These are phyloP conservation scores for Tragelaphus oryx DNA, from an alignment of 2,797 vertebrate genomes.

Conservation along the genomic window DNA sequence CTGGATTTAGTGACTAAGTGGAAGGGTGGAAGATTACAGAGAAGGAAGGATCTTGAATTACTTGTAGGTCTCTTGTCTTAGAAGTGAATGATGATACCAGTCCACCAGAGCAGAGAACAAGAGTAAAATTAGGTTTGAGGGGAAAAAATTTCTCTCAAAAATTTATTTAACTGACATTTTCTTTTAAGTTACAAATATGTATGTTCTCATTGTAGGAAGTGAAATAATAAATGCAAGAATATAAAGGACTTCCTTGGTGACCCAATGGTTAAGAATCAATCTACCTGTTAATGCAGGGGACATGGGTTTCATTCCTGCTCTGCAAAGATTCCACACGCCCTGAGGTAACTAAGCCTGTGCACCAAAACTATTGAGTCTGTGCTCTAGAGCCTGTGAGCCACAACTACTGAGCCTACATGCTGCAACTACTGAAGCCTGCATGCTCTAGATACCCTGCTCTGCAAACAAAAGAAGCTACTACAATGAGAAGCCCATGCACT, in stretches of 20 bases:
- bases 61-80: not conserved
- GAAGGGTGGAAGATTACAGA: conserved; percentile 41
- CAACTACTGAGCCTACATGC: not conserved
- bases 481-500: not conserved
- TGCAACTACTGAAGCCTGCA: not conserved
- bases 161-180: not conserved
- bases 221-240: conserved; percentile 16
- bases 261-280: not conserved
- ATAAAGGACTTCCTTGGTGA: not conserved
- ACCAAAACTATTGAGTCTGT: not conserved
- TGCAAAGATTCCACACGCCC: not conserved
- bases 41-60: not conserved
- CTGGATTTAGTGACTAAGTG: conserved; percentile 10
- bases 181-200: not conserved
- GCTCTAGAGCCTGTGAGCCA: not conserved
- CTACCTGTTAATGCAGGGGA: not conserved
- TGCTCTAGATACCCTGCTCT: not conserved
- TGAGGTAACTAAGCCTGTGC: not conserved
- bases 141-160: not conserved
- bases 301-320: not conserved
- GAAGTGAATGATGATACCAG: not conserved
- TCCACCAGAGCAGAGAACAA: not conserved
- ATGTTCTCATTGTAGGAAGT: not conserved
- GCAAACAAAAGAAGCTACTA: not conserved
- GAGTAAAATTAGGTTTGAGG: not conserved